Conservation (phyloP, 2,797 vertebrate species). For the Periparus ater region DNA sequence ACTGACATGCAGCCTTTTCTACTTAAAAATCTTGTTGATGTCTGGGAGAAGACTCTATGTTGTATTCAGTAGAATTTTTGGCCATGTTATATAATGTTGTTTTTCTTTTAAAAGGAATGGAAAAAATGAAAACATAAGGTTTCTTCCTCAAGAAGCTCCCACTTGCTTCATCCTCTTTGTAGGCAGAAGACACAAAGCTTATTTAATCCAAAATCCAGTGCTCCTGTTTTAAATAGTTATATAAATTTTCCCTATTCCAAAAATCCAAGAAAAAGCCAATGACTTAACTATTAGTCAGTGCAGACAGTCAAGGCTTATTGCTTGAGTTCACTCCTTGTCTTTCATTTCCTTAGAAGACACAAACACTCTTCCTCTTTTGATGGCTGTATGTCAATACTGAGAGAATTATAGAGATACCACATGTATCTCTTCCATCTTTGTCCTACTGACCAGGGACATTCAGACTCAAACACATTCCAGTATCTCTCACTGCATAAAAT, state of each 20-base stretch:
- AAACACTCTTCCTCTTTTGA: background rate
- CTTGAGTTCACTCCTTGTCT: background rate
- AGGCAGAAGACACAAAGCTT: background rate
- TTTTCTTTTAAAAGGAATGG: background rate
- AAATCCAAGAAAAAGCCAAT: background rate
- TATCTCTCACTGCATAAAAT: background rate
- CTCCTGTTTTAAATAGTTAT: background rate
- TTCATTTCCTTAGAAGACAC: background rate
- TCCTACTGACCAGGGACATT: background rate
- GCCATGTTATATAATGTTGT: background rate
- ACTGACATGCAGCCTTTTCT: background rate
- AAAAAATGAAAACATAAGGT: background rate
- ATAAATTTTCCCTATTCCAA: background rate
- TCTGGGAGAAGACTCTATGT: background rate
- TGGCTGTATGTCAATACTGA: background rate
- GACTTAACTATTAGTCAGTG: constrained; percentile 18
- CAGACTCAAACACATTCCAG: background rate
- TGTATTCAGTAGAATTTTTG: background rate
- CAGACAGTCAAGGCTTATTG: background rate
- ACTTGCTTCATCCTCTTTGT: background rate
- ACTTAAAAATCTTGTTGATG: background rate
- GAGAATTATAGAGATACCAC: background rate
- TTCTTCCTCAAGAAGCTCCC: background rate
- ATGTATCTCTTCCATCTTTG: background rate
- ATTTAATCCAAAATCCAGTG: background rate